Base-by-base conservation (phyloP, 30 jellyfish, hydroid and myxozoan species). In the Hydractinia echinata region DNA sequence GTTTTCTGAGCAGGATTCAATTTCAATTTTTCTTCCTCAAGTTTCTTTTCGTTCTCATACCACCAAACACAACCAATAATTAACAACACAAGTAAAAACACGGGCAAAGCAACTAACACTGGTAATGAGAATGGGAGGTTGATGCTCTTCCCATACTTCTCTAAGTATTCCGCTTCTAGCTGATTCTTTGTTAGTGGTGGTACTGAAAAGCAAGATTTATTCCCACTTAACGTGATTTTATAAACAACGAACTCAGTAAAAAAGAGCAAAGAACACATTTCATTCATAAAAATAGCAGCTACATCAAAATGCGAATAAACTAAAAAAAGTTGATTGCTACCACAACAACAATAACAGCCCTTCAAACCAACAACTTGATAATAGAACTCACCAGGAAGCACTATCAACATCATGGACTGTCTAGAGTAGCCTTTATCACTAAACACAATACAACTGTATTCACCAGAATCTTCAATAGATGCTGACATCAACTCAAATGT, bases 181-280 rank as follows among this genome's bases (percentile, higher is more conserved):
- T 64, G 51, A n/a, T 64, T 6, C 39, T 64, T 64, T 64, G 74
- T n/a, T 51, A 64, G 39, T 64, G 74, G 74, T n/a, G 74, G 74
- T 4, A 64, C 74, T 64, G 39, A 6, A 64, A 64, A 30, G 44
- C 44, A 30, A 30, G 44, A 30, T 30, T 30, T 2, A 30, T 30
- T 30, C 2, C 44, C 44, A 30, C 44, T 30, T 30, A 30, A 30
- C 44, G 44, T 30, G 1, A 30, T 30, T 30, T 30, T 30, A 30
- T 30, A 30, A 30, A 30, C 2, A 1, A 30, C 2, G 44, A 30
- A 30, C 44, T 30, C 44, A 30, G 44, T 30, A 30, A 30, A 30
- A 30, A 30, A 30, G 44, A 30, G 44, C 44, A 30, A 30, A 30
- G 44, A 30, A 30, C 44, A 30, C 44, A 30, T 0, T 30, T 30